Percentiles rank a stretch among this genome's conserved stretches.
These are phyloP conservation scores for Ctenosaura bakeri DNA, from an alignment of 2,797 vertebrate genomes.

Conservation along the genomic window DNA sequence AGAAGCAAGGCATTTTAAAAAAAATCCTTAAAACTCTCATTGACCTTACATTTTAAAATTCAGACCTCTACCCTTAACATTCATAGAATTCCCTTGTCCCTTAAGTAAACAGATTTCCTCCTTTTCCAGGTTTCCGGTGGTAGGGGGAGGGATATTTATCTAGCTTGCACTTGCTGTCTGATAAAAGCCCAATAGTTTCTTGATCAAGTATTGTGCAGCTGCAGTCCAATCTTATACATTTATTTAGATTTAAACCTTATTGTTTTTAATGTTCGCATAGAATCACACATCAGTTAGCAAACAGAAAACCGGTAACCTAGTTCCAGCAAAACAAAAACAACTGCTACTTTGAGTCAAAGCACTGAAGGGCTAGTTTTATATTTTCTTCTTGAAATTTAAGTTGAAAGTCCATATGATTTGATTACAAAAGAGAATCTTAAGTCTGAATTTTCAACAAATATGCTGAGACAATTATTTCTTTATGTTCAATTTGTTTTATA, in stretches of 20 bases:
- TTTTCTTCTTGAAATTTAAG: slow-evolving; percentile 38
- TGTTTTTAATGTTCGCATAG: background rate
- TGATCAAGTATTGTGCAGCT: background rate
- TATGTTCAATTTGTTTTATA: slow-evolving; percentile 30
- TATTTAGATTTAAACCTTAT: background rate
- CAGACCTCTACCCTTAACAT: background rate
- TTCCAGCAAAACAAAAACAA: background rate
- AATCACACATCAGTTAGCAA: slow-evolving; percentile 1
- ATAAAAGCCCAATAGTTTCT: background rate
- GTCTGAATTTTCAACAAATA: background rate
- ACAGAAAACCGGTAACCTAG: background rate
- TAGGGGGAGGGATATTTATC: too few relatives aligned
- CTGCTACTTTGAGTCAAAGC: background rate
- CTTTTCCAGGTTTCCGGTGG: background rate
- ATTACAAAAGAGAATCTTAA: slow-evolving; percentile 20
- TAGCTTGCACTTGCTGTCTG: background rate
- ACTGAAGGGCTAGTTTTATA: background rate
- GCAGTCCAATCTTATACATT: background rate
- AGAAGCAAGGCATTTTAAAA: background rate
- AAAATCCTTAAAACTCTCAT: background rate
- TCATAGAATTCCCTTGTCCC: background rate
- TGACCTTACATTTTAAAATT: background rate
- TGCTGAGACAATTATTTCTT: slow-evolving; percentile 46
- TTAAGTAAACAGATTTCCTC: background rate
- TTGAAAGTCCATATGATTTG: slow-evolving; percentile 23